phyloP scores from a whole-genome alignment of 2,797 vertebrate species.

The Intellagama lesueurii region DNA sequence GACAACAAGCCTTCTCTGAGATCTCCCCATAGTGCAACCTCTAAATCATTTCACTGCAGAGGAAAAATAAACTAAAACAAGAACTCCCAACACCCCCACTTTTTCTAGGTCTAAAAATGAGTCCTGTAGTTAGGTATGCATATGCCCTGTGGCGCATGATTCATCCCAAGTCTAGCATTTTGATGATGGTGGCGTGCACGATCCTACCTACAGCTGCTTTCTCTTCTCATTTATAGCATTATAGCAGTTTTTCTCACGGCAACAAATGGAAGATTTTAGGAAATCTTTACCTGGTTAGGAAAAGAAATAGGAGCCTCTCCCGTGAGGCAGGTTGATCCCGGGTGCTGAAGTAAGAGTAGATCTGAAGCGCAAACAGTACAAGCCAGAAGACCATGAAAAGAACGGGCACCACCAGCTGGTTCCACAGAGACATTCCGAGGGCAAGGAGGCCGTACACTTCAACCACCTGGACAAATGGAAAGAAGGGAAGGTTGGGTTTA shows the following conservation, averaged over 20 bases:
- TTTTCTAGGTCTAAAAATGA: background rate
- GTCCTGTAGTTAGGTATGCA: no score
- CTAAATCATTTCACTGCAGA: background rate
- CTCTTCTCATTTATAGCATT: background rate
- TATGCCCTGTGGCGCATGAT: no score
- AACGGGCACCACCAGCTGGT: slow-evolving; percentile 96
- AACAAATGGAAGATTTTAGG: background rate
- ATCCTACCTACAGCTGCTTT: background rate
- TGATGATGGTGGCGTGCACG: background rate
- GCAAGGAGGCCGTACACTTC: slow-evolving; percentile 97
- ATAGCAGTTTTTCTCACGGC: background rate
- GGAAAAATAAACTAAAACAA: background rate
- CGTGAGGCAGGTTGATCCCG: slow-evolving; percentile 95
- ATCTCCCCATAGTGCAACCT: background rate
- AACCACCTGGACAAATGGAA: slow-evolving; percentile 85
- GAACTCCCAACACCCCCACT: background rate
- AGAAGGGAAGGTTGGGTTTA: slow-evolving; percentile 24
- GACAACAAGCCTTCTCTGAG: background rate
- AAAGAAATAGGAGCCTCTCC: slow-evolving; percentile 96
- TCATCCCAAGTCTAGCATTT: background rate
- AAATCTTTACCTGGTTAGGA: slow-evolving; percentile 90
- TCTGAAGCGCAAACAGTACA: slow-evolving; percentile 95
- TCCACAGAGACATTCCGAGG: slow-evolving; percentile 98
- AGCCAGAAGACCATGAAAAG: slow-evolving; percentile 99
- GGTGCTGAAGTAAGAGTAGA: slow-evolving; percentile 98